A percentile compares a stretch with the other conserved stretches of the same genome.
phyloP scores from a whole-genome alignment of 23 tunicate species.

The Ascidia mentula region DNA sequence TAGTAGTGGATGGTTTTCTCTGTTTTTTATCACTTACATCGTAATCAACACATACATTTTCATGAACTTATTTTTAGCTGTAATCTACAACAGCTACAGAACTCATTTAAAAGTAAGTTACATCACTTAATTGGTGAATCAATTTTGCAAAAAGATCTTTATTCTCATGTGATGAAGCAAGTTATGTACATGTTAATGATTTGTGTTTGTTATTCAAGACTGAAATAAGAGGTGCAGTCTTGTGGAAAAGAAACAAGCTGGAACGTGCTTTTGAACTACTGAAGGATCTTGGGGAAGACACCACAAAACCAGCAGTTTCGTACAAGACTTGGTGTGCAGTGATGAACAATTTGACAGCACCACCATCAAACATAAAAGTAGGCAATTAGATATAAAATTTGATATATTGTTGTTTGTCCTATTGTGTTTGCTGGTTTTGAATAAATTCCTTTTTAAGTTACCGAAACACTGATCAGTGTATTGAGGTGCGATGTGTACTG shows the following conservation, averaged over 20 bases:
- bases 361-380: conserved; percentile 44
- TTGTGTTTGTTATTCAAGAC: conserved; percentile 46
- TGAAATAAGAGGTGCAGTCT: conserved; percentile 70
- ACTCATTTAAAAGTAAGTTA: conserved; percentile 59
- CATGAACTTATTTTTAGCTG: conserved; percentile 96
- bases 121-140: neutral
- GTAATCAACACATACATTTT: conserved; percentile 96
- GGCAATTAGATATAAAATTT: too few species aligned
- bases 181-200: too few species aligned
- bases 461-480: too few species aligned
- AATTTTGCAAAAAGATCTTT: neutral
- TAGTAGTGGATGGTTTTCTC: conserved; percentile 73
- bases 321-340: conserved; percentile 52
- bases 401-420: too few species aligned
- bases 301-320: conserved; percentile 14
- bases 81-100: conserved; percentile 91
- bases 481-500: too few species aligned
- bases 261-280: conserved; percentile 70
- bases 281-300: conserved; percentile 22
- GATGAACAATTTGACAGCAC: conserved; percentile 38
- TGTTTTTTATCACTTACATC: conserved; percentile 90
- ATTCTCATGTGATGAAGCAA: neutral
- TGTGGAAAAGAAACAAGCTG: conserved; percentile 73
- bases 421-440: too few species aligned
- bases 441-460: too few species aligned